Base-by-base conservation (phyloP, 2,113 vertebrate species). In the Passerina amoena region DNA sequence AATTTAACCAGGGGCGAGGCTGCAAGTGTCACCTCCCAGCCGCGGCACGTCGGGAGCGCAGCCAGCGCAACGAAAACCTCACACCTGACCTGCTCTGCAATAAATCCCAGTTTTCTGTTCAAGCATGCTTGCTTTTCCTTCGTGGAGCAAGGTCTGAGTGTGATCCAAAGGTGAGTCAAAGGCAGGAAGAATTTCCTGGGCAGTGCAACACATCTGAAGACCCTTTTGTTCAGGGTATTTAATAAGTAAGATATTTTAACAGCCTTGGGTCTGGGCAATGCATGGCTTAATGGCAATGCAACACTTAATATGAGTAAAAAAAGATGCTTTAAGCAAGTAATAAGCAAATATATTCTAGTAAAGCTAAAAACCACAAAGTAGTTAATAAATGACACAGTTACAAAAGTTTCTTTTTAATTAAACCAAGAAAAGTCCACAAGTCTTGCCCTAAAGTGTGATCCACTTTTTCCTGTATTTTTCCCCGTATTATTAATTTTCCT, bases 1-100 rank as follows among this genome's bases (percentile, higher is more conserved):
- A 48, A 73, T 92, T 97, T 96, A 88, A 94, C n/a, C 12, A 91
- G 86, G 84, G 96, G 97, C 85, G 96, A 91, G 96, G 94, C 93
- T 56, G 16, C 50, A 3, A 11, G 59, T 30, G 77, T 76, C 85
- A 50, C 25, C 22, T 86, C 91, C 92, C 69, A 78, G 80, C 68
- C 79, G n/a, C 53, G 51, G 90, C n/a, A 13, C 79, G 89, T 82
- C 53, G 75, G 95, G 96, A 76, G 7, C 16, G 10, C 47, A 22
- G 96, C 94, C 92, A 96, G 44, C 0, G 54, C 2, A 44, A 90
- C 4, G 21, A 69, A 79, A 71, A 68, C 14, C 72, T 93, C 72
- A 35, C 72, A 86, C 85, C 82, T 90, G 82, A 77, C 85, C 88
- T 22, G 28, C 3, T 66, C 68, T 50, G 10, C 15, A 33, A 63